Conservation (phyloP, 2,113 vertebrate species). For the Pandion haliaetus region DNA sequence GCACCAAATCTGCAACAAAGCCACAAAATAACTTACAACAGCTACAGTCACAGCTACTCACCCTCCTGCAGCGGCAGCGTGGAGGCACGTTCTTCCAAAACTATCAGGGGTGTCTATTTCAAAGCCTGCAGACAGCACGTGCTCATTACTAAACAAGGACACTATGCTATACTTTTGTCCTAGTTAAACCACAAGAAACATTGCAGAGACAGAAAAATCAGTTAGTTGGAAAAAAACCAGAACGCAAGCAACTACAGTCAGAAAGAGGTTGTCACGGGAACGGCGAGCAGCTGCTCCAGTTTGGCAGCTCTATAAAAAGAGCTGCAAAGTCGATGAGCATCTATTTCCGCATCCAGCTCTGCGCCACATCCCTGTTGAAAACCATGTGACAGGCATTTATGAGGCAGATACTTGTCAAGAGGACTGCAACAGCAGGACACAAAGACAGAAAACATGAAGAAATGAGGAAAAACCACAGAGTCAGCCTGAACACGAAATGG, state of each 20-base stretch:
- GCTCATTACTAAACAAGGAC: conserved; percentile 93
- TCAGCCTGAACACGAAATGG: neutral
- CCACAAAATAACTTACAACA: neutral
- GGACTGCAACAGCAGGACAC: conserved; percentile 14
- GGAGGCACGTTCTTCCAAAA: conserved; percentile 95
- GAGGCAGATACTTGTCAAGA: conserved; percentile 32
- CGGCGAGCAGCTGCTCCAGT: conserved; percentile 48
- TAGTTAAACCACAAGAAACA: conserved; percentile 83
- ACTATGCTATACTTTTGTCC: conserved; percentile 94
- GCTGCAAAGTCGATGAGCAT: conserved; percentile 25
- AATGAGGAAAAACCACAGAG: neutral
- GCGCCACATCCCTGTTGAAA: conserved; percentile 27
- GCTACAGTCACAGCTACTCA: conserved; percentile 68
- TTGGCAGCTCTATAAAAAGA: conserved; percentile 59
- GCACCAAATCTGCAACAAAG: neutral
- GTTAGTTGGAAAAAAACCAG: conserved; percentile 76
- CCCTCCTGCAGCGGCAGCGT: conserved; percentile 96
- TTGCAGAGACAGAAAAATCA: conserved; percentile 81
- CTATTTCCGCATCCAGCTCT: conserved; percentile 53
- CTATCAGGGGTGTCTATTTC: conserved; percentile 96
- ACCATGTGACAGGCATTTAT: conserved; percentile 23
- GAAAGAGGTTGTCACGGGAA: conserved; percentile 72
- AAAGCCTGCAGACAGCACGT: conserved; percentile 97
- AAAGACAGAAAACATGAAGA: conserved; percentile 39
- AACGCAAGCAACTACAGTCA: conserved; percentile 70